A percentile compares a stretch with the other conserved stretches of the same genome.
phyloP scores from a whole-genome alignment of 2,888 invertebrate species.

The Empis livida region DNA sequence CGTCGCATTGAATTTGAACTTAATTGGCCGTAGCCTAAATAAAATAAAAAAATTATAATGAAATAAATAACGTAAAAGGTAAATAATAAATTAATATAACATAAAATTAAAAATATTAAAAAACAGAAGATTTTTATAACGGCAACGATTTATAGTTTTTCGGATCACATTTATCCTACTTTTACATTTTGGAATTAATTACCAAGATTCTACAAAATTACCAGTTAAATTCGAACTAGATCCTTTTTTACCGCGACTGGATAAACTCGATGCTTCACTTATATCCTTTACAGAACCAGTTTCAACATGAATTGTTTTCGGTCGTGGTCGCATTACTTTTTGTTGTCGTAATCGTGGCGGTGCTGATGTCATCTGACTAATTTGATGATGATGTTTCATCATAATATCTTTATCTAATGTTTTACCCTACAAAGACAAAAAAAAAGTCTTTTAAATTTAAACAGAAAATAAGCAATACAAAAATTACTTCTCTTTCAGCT shows the following conservation, averaged over 20 bases:
- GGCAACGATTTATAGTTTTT: too few species aligned
- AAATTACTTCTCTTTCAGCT: constrained; percentile 65
- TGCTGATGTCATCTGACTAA: constrained; percentile 25
- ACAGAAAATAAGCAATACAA: background rate
- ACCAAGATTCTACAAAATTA: too few species aligned
- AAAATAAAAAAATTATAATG: constrained; percentile 16
- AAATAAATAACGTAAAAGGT: constrained; percentile 6
- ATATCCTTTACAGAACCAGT: constrained; percentile 57
- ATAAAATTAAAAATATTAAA: background rate
- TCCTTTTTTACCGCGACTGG: constrained; percentile 64
- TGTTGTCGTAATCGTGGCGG: constrained; percentile 51
- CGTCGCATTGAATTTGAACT: constrained; percentile 61
- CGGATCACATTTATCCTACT: too few species aligned
- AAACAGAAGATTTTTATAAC: background rate
- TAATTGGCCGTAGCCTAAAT: constrained; percentile 30
- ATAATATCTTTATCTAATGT: constrained; percentile 58
- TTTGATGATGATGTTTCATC: constrained; percentile 39
- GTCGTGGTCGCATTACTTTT: constrained; percentile 57
- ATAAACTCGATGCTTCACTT: constrained; percentile 60
- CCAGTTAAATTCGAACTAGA: constrained; percentile 73
- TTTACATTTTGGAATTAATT: too few species aligned
- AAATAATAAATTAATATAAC: constrained; percentile 4
- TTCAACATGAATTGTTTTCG: constrained; percentile 85
- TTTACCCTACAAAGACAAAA: constrained; percentile 56
- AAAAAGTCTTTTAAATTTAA: constrained; percentile 1